Evolutionary conservation across 2,888 invertebrate species (phyloP).

Genomic region (Hypomecis atomaria): DNA sequence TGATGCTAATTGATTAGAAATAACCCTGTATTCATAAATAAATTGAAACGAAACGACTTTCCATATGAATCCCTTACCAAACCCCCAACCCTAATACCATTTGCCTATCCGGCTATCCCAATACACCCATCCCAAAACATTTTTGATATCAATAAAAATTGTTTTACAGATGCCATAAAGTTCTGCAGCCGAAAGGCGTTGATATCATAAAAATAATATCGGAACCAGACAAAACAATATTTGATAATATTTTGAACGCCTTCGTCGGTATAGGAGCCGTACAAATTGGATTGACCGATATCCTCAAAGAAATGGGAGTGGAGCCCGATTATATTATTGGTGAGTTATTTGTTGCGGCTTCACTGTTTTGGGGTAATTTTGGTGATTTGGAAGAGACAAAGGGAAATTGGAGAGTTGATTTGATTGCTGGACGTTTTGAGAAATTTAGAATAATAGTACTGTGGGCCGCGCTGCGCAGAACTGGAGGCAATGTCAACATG

Average conservation of each 20-base stretch:
- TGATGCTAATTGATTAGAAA: no score
- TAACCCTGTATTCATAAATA: not conserved
- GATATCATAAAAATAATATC: conserved; percentile 87
- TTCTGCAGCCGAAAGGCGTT: conserved; percentile 85
- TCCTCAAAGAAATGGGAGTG: conserved; percentile 85
- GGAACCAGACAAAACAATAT: conserved; percentile 84
- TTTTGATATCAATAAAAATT: conserved; percentile 30
- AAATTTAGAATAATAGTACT: no score
- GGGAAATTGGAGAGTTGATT: not conserved
- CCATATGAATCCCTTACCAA: not conserved
- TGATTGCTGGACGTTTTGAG: not conserved
- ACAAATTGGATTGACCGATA: conserved; percentile 87
- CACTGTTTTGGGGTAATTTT: conserved; percentile 15
- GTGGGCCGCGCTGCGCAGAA: no score
- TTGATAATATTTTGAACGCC: conserved; percentile 87
- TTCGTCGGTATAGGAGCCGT: conserved; percentile 90
- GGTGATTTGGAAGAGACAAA: conserved; percentile 1
- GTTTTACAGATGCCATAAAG: conserved; percentile 75
- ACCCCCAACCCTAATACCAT: not conserved
- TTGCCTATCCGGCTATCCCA: not conserved
- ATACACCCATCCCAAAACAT: conserved; percentile 14
- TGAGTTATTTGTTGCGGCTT: conserved; percentile 58
- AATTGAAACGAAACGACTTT: not conserved
- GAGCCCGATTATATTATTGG: conserved; percentile 91
- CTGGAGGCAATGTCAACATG: no score